A percentile compares a stretch with the other conserved stretches of the same genome.
Conservation (phyloP, 1,140 invertebrate genomes). For the Diuraphis noxia region DNA sequence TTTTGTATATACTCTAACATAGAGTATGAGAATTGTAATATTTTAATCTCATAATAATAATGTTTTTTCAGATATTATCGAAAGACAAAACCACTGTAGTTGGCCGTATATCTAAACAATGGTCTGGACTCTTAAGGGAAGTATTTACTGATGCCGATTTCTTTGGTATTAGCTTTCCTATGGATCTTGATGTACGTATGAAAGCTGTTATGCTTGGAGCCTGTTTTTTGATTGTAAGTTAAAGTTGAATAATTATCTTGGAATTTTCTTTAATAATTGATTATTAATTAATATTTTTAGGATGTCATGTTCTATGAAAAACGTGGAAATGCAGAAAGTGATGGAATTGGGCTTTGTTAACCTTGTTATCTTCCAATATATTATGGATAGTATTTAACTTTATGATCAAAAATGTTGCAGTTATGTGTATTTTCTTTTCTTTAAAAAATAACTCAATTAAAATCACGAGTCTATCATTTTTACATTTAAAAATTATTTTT, state of each 20-base stretch:
- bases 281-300: background rate
- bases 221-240: constrained; percentile 72
- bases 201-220: constrained; percentile 80
- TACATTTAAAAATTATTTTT: background rate
- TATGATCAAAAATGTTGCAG: background rate
- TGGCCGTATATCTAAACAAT: constrained; percentile 78
- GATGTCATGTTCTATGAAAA: constrained; percentile 49
- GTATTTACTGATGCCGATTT: constrained; percentile 76
- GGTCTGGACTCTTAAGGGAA: constrained; percentile 72
- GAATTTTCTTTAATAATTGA: background rate
- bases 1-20: background rate
- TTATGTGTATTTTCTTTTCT: background rate
- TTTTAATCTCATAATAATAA: background rate
- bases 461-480: background rate
- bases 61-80: constrained; percentile 66
- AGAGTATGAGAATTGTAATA: background rate
- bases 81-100: constrained; percentile 68
- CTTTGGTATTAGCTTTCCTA: constrained; percentile 78
- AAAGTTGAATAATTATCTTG: background rate
- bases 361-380: background rate
- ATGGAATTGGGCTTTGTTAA: constrained; percentile 41
- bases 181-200: constrained; percentile 78
- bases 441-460: background rate
- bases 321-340: constrained; percentile 25
- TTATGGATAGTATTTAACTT: background rate